Evolutionary conservation across 2,113 vertebrate genomes (phyloP), one percentile per base, ranked within the genome.

Genomic region (Chunga burmeisteri): DNA sequence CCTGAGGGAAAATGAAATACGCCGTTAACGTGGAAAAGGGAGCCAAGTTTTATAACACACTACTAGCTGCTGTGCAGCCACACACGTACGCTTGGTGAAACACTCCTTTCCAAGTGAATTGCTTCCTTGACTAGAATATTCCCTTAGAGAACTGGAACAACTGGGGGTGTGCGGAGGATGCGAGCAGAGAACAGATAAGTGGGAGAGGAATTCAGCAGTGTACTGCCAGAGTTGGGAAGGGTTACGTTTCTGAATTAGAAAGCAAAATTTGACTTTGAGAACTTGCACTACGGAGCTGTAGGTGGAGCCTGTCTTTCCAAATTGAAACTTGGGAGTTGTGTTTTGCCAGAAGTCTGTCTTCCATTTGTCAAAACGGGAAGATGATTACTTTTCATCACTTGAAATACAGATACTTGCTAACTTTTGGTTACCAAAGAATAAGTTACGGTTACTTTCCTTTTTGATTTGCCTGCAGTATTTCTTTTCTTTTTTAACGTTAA

Each of bases 361-460:
- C 88, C 78, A 19, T 90, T 96, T 96, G 93, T 95, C 85, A 86
- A 50, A 97, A 79, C 66, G 74, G 95, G 85, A 93, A 92, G 74
- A 59, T 71, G 47, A 86, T 94, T 94, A 94, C 92, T 96, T 84
- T 94, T 97, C 97, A 96, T 94, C 95, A 98, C 95, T 97, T 98
- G 98, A 96, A 98, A 95, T 96, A 94, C 90, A 82, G 79, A 97
- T 94, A 97, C 95, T 97, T 98, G 97, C 96, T 98, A 97, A 98
- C 79, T 96, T 98, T 97, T 96, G 96, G 98, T 98, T 98, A 98
- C 98, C 98, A 98, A 98, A 98, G 98, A 98, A 96, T 98, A 98
- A 98, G 98, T 98, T 98, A 98, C 96, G 95, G 97, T 97, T 98
- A 79, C 93, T 97, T 97, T 94, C 91, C 95, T 97, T 95, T 95